Percentiles rank a stretch among this genome's conserved stretches.
These are phyloP conservation scores for Xestoiulus laeticollis DNA, from an alignment of 2,888 invertebrate species.

Conservation along the genomic window DNA sequence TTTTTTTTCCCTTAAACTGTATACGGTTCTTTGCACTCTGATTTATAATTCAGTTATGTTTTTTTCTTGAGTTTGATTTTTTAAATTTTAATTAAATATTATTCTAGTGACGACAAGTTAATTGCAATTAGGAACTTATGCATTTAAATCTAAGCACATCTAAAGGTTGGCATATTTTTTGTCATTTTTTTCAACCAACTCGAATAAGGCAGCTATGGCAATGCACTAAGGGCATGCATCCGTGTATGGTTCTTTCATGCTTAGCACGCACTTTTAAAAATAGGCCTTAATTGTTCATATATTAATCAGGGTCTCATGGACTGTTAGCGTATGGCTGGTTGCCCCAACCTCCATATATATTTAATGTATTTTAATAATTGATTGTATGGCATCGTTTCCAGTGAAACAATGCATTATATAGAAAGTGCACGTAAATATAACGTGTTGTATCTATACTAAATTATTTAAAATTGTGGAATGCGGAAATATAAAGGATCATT, in stretches of 20 bases:
- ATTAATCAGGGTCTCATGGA: no score
- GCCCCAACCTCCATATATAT: background rate
- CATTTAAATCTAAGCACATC: background rate
- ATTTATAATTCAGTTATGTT: conserved; percentile 36
- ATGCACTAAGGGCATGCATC: background rate
- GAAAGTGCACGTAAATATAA: no score
- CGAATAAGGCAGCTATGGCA: background rate
- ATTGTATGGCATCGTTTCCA: background rate
- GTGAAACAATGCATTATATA: background rate
- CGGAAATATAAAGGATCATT: no score
- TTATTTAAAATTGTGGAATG: no score
- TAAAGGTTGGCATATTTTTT: background rate
- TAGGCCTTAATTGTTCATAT: background rate
- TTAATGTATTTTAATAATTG: background rate
- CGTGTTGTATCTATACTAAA: no score
- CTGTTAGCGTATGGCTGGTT: background rate
- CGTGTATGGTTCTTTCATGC: background rate
- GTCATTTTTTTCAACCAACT: background rate
- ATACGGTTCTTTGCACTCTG: conserved; percentile 31
- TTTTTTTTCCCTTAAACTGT: background rate
- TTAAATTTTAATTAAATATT: conserved; percentile 40
- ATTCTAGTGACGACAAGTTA: conserved; percentile 19
- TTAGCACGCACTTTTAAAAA: background rate
- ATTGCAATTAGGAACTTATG: conserved; percentile 14
- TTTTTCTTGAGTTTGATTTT: background rate